Evolutionary conservation across 2,797 vertebrate species (phyloP).

Genomic region (Oceanodroma leucorhoa): DNA sequence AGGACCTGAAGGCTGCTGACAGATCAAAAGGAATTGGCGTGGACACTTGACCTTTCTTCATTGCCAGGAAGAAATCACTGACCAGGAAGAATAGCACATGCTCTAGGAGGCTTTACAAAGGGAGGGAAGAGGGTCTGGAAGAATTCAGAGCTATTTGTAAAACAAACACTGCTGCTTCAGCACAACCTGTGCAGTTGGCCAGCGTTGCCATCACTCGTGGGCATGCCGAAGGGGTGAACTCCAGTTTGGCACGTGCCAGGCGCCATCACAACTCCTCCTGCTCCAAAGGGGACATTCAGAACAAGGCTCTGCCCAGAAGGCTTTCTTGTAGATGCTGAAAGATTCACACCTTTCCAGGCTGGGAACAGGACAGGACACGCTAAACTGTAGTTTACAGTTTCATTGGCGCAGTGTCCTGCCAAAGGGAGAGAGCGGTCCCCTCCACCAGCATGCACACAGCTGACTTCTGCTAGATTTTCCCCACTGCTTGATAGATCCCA

Average conservation of each 20-base stretch:
- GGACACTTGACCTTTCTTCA: conserved; percentile 50
- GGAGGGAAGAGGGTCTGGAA: background rate
- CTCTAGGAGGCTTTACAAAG: background rate
- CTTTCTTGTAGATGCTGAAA: background rate
- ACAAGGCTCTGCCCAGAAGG: background rate
- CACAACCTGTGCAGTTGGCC: conserved; percentile 30
- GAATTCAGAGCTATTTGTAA: background rate
- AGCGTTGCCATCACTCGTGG: background rate
- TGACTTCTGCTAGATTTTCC: background rate
- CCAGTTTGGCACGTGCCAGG: background rate
- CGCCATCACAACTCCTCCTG: conserved; percentile 3
- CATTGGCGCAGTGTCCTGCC: background rate
- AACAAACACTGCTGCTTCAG: background rate
- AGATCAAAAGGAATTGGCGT: background rate
- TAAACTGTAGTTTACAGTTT: background rate
- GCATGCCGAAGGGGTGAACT: background rate
- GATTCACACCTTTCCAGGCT: background rate
- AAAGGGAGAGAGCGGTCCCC: background rate
- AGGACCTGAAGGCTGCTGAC: conserved; percentile 17
- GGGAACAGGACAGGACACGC: background rate
- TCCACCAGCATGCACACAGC: background rate
- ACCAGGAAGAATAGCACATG: conserved; percentile 29
- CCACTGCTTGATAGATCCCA: background rate
- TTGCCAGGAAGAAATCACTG: conserved; percentile 32
- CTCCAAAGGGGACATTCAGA: background rate